Evolutionary conservation across 2,797 vertebrate species (phyloP).

Genomic region (Dendrocincla fuliginosa): DNA sequence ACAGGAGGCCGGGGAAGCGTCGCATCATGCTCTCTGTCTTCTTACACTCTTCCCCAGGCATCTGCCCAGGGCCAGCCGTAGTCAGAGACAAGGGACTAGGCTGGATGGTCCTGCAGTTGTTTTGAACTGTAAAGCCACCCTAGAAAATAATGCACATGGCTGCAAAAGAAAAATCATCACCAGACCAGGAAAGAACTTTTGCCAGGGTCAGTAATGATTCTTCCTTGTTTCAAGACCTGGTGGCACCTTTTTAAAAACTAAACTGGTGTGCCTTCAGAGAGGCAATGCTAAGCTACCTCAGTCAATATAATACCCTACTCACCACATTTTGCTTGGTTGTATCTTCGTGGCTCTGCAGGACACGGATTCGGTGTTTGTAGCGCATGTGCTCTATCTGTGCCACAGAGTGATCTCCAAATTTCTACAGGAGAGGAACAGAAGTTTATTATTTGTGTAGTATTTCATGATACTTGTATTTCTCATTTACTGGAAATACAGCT

Average conservation of each 20-base stretch:
- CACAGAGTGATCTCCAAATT: constrained; percentile 90
- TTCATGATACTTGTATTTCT: not conserved
- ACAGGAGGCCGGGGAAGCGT: not conserved
- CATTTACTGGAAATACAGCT: not conserved
- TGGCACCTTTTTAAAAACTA: not conserved
- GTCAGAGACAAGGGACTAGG: not conserved
- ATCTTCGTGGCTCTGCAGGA: constrained; percentile 92
- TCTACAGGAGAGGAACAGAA: constrained; percentile 72
- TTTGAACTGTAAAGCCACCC: not conserved
- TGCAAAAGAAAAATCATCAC: not conserved
- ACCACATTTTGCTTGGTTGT: constrained; percentile 94
- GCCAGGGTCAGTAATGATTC: not conserved
- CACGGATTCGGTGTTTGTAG: constrained; percentile 89
- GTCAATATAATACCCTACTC: constrained; percentile 26
- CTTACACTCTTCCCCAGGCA: not conserved
- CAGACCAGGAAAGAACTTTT: not conserved
- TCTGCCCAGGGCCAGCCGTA: not conserved
- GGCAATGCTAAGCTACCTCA: not conserved
- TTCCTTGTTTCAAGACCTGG: not conserved
- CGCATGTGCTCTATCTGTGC: constrained; percentile 89
- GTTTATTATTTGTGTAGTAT: not conserved
- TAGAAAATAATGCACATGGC: not conserved
- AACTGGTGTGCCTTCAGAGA: not conserved
- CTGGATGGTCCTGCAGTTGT: not conserved
- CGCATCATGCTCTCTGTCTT: fast-evolving